These are phyloP conservation scores for Leptinotarsa texana DNA, from an alignment of 1,140 invertebrate genomes.

Conservation along the genomic window DNA sequence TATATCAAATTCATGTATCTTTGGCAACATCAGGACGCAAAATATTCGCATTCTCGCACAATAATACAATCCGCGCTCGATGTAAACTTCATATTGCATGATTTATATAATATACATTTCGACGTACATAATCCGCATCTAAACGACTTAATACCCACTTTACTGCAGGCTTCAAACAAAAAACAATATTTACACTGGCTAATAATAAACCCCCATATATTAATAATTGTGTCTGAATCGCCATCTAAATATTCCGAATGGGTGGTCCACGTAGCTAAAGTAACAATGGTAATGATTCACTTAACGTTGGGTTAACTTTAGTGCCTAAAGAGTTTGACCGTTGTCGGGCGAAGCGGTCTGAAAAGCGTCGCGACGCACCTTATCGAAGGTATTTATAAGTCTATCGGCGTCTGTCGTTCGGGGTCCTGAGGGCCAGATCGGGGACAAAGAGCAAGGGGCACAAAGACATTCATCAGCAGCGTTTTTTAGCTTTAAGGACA, in stretches of 20 bases:
- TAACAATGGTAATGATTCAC: constrained; percentile 20
- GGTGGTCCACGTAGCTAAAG: constrained; percentile 16
- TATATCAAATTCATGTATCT: neutral
- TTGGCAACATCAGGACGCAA: neutral
- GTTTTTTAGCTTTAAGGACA: neutral
- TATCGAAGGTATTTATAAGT: constrained; percentile 22
- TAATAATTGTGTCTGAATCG: constrained; percentile 4
- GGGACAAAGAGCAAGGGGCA: constrained; percentile 4
- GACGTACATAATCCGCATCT: neutral
- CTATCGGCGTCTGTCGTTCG: constrained; percentile 20
- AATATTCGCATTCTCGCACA: neutral
- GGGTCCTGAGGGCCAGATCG: constrained; percentile 5
- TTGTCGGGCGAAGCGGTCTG: neutral
- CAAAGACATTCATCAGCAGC: constrained; percentile 14
- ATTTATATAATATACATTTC: constrained; percentile 13
- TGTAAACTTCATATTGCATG: constrained; percentile 11
- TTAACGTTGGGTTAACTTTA: neutral
- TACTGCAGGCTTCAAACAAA: constrained; percentile 1
- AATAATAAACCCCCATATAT: neutral
- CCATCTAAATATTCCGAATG: constrained; percentile 1
- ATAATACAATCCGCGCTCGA: constrained; percentile 8
- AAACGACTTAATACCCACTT: constrained; percentile 10
- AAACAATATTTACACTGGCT: constrained; percentile 11
- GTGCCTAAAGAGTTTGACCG: constrained; percentile 1
- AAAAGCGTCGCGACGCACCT: constrained; percentile 14